Conservation (phyloP, 2,113 vertebrate species). For the Anser brachyrhynchus region DNA sequence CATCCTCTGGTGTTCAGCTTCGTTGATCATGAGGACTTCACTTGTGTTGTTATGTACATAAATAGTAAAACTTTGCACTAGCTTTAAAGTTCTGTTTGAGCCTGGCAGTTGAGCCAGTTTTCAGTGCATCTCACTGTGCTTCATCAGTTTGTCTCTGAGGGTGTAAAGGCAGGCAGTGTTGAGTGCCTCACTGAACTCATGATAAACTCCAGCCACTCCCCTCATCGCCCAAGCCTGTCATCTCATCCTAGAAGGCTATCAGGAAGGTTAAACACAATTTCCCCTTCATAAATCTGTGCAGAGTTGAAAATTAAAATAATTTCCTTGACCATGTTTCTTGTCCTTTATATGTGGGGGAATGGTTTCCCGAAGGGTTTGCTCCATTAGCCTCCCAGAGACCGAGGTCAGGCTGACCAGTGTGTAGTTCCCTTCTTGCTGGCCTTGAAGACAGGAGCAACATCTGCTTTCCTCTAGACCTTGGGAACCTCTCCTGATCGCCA, state of each 20-base stretch:
- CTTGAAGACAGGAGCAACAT: not conserved
- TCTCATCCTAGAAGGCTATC: not conserved
- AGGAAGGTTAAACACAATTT: not conserved
- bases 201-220: not conserved
- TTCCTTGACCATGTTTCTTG: not conserved
- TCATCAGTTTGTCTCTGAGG: not conserved
- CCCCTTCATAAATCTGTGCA: not conserved
- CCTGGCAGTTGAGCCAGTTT: not conserved
- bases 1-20: not conserved
- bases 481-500: fast-evolving
- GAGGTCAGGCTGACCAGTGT: not conserved
- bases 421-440: not conserved
- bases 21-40: not conserved
- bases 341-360: not conserved
- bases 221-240: not conserved
- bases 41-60: not conserved
- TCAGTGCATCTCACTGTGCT: fast-evolving
- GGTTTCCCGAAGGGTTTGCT: not conserved
- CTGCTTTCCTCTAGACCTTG: not conserved
- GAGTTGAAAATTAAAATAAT: not conserved
- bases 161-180: not conserved
- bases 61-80: not conserved
- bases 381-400: not conserved
- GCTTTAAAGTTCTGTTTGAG: not conserved
- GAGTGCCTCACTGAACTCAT: not conserved